Base-by-base conservation (phyloP, 2,888 invertebrate species). In the Amphipyra tragopoginis region DNA sequence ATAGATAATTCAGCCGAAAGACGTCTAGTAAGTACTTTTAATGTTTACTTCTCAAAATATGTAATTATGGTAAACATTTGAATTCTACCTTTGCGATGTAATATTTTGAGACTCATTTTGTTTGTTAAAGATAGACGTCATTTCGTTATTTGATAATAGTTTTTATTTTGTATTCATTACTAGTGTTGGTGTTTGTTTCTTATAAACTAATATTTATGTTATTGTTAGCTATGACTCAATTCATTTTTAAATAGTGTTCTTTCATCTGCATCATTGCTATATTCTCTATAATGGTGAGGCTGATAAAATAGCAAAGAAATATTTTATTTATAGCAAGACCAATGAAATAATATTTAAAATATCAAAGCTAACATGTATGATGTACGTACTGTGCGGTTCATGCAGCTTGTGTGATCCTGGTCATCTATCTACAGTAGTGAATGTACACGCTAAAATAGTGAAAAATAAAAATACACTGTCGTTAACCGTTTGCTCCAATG, bases 371-470 rank as follows among this genome's bases (percentile, higher is more conserved):
- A 6, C 36, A 43, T 67, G 65, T 78, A 88, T 88, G 85, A 85
- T 79, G 84, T 82, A 86, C 84, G 82, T 77, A 77, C 79, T 86
- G 90, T 93, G 90, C 88, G 70, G 83, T 83, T 87, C 93, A 93
- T 93, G 93, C 93, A 88, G 87, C 89, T 87, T 86, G 86, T 83
- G 90, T 89, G 86, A 86, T 86, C 90, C 85, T 79, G 86, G 81
- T 86, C 89, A 74, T 85, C 86, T 90, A 90, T 89, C 91, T 91
- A 92, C 83, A 86, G 85, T 81, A 87, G 85, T 88, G 86, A 89
- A 87, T 84, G 82, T 83, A 89, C 79, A 86, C 80, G 83, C 87
- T 90, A 90, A 88, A 91, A 88, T 61, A 84, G 83, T 80, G 73
- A 81, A 72, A 51, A 85, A 82, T 78, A 68, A 75, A 83, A 79